phyloP scores from a whole-genome alignment of 1,140 invertebrate species.

The Dendroctonus valens region DNA sequence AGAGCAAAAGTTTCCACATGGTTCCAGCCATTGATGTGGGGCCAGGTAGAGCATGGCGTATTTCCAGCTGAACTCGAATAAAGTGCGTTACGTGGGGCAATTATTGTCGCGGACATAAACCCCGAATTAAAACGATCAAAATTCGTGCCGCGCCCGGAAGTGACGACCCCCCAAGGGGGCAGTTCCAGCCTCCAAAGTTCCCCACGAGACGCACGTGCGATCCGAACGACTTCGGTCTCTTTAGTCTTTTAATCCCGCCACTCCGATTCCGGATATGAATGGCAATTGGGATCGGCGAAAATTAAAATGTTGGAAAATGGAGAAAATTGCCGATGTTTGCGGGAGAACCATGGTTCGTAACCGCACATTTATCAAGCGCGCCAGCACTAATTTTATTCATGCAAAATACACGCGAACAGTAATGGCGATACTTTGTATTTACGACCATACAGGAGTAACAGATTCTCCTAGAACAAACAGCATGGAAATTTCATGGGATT shows the following conservation, averaged over 20 bases:
- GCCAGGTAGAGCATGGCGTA: not conserved
- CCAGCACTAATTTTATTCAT: slow-evolving; percentile 25
- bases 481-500: slow-evolving; percentile 28
- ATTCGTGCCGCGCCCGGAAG: slow-evolving; percentile 24
- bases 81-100: slow-evolving; percentile 11
- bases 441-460: slow-evolving; percentile 28
- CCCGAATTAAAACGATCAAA: slow-evolving; percentile 30
- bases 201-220: slow-evolving; percentile 26
- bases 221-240: slow-evolving; percentile 19
- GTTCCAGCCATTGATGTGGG: too few species aligned
- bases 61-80: not conserved
- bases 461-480: slow-evolving; percentile 16
- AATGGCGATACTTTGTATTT: slow-evolving; percentile 25
- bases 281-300: slow-evolving; percentile 1
- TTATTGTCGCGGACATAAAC: slow-evolving; percentile 27
- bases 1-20: too few species aligned
- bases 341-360: not conserved
- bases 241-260: slow-evolving; percentile 17
- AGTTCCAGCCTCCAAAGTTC: not conserved
- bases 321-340: not conserved
- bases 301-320: slow-evolving; percentile 1
- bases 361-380: slow-evolving; percentile 18
- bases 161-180: slow-evolving; percentile 17
- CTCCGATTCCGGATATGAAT: slow-evolving; percentile 21
- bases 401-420: slow-evolving; percentile 28